Base-by-base conservation (phyloP, 2,888 invertebrate genomes). In the Drosophila maculinotata region DNA sequence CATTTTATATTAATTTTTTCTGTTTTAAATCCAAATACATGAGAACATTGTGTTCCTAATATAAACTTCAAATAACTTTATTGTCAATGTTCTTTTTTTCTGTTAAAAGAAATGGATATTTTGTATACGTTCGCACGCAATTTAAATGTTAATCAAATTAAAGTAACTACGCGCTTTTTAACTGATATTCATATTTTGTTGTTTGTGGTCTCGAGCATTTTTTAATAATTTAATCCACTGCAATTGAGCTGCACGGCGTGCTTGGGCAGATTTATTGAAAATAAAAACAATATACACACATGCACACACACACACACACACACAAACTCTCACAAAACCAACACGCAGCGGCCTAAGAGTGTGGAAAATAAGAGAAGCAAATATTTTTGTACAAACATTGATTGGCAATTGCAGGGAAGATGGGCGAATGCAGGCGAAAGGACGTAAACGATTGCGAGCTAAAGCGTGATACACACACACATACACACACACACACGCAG, bases 221-320 rank as follows among this genome's bases (percentile, higher is more conserved):
- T 82, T 77, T 73, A 86, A 84, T 88, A 87, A 87, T 88, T 84
- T 88, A 84, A 84, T 88, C 89, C 89, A 73, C 64, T 79, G 82
- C 76, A 81, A 83, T 88, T 85, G 87, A 75, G 85, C 81, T 53
- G 62, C 67, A 69, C 62, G 63, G 52, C 64, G 64, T 56, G 69
- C 76, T 69, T 70, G 68, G 63, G 31, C 82, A 74, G 76, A 82
- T 88, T 87, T 88, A 82, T 87, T 73, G 68, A 75, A 85, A 78
- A 76, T 58, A 78, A 81, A 81, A 84, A 71, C 71, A 87, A 74
- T 41, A 68, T 49, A 53, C 9, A 41, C 35, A 59, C 44, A 53
- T 12, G 36, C 8, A 31, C 14, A 26, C 35, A 36, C 28, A 36
- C 20, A 47, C n/a, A 41, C 15, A 47, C 45, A 20, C 30, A 23